Evolutionary conservation across 2,888 invertebrate genomes (phyloP).

Genomic region (Dione juno): DNA sequence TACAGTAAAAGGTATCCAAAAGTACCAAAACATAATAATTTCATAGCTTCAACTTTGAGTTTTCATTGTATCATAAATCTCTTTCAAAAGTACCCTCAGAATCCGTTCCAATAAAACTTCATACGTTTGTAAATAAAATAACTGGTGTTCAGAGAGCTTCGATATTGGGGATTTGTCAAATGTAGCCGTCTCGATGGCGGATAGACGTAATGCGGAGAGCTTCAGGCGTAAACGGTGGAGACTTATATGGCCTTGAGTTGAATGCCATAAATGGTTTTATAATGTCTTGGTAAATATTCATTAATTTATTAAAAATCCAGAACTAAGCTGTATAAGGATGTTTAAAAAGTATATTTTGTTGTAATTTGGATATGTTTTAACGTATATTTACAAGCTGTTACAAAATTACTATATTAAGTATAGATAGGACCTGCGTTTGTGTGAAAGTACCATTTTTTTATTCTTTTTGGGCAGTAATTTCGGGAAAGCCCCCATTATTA

Average conservation of each 20-base stretch:
- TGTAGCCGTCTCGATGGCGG: constrained; percentile 27
- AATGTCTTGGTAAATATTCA: neutral
- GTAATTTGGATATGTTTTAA: too few relatives aligned
- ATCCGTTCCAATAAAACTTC: constrained; percentile 28
- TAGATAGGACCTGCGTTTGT: too few relatives aligned
- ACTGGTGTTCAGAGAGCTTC: constrained; percentile 30
- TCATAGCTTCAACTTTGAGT: neutral
- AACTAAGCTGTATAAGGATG: too few relatives aligned
- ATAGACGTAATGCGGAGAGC: constrained; percentile 31
- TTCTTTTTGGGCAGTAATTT: too few relatives aligned
- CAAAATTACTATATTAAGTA: too few relatives aligned
- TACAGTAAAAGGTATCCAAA: too few relatives aligned
- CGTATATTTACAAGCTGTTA: too few relatives aligned
- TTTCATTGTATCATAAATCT: constrained; percentile 20
- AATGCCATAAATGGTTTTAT: constrained; percentile 1
- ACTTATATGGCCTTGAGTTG: constrained; percentile 11
- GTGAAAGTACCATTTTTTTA: too few relatives aligned
- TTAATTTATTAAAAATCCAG: neutral
- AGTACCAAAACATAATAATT: neutral
- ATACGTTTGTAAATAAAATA: constrained; percentile 32
- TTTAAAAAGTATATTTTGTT: too few relatives aligned
- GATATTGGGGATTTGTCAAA: constrained; percentile 43
- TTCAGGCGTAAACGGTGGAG: constrained; percentile 17
- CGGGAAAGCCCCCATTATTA: too few relatives aligned
- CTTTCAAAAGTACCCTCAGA: constrained; percentile 16